Evolutionary conservation across 2,888 invertebrate genomes (phyloP), one percentile per base, ranked within the genome.

Genomic region (Eupelmus urozonus): DNA sequence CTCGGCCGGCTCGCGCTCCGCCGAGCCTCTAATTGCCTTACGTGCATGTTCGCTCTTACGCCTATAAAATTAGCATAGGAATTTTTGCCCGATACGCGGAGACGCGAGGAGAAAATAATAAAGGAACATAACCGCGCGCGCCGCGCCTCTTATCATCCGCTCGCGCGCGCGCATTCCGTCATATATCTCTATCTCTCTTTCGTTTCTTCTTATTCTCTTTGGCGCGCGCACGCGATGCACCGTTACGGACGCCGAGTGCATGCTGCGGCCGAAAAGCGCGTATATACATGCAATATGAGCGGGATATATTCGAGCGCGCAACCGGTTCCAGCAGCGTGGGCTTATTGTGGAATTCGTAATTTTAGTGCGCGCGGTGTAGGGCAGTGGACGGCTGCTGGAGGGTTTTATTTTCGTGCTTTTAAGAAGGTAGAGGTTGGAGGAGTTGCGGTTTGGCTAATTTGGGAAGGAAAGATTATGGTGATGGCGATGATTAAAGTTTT

Each of bases 131-230:
- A 34, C 3, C 34, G 34, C 9, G 9, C 9, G 9, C 9, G 51
- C 73, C 73, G 73, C 73, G 55, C 73, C 73, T 73, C 65, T 73
- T 73, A 73, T 73, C 73, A 42, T 71, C 60, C 49, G 9, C 3
- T 3, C 34, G 45, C 60, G 29, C 49, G 9, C 3, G 34, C 34
- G 45, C 60, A 49, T 60, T 71, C 60, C 70, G 49, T 71, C 70
- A 71, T 67, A 13, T 40, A 23, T 49, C 49, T 49, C 49, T n/a
- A 13, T 11, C 49, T 49, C 16, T 49, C 13, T 40, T 42, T 29
- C 11, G 23, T 34, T 62, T 42, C 18, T 27, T 42, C 42, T 40
- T 62, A 4, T n/a, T n/a, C n/a, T n/a, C n/a, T n/a, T n/a, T n/a
- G n/a, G n/a, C n/a, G 18, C 16, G 0, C 16, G 9, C 13, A n/a